These are phyloP conservation scores for Notiomystis cincta DNA, from an alignment of 2,113 vertebrate species.

Conservation along the genomic window DNA sequence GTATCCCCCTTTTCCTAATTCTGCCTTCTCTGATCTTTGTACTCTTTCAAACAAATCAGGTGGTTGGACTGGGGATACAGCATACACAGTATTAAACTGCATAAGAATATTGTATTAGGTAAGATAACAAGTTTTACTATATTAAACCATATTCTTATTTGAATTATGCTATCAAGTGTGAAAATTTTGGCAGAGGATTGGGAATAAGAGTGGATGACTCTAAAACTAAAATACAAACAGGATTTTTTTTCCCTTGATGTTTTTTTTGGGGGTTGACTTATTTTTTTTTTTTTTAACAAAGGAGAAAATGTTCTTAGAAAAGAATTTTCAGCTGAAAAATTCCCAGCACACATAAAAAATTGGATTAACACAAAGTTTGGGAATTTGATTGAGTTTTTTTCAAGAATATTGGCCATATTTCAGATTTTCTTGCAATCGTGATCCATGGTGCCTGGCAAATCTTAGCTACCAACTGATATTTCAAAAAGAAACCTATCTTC, in stretches of 20 bases:
- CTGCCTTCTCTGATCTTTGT: neutral
- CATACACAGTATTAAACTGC: neutral
- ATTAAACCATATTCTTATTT: neutral
- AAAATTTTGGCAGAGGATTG: neutral
- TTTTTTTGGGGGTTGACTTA: neutral
- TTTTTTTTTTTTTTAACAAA: neutral
- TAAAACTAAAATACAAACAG: neutral
- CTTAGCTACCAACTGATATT: neutral
- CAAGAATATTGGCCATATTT: neutral
- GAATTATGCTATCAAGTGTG: neutral
- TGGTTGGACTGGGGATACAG: neutral
- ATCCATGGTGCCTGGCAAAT: neutral
- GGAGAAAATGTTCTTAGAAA: neutral
- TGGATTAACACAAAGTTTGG: neutral
- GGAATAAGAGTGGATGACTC: neutral
- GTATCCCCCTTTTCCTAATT: neutral
- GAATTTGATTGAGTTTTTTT: neutral
- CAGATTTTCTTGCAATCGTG: neutral
- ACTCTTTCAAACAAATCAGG: neutral
- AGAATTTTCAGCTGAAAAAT: neutral
- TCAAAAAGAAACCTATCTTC: neutral
- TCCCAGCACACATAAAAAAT: neutral
- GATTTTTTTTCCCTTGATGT: neutral
- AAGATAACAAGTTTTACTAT: neutral
- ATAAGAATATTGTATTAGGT: neutral